Evolutionary conservation across 2,888 invertebrate species (phyloP).

Genomic region (Baronia brevicornis): DNA sequence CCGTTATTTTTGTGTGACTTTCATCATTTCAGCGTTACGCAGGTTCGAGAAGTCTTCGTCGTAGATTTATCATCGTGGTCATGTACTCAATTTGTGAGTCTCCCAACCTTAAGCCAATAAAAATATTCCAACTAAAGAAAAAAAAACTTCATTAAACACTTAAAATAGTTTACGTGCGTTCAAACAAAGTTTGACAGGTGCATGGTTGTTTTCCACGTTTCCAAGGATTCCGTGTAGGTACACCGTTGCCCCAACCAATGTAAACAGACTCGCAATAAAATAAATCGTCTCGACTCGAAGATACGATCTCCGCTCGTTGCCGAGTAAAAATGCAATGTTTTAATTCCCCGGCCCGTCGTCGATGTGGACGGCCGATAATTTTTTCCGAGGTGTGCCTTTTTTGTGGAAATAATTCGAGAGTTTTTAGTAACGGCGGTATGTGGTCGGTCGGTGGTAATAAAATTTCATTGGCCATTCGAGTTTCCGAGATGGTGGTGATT

Average conservation of each 20-base stretch:
- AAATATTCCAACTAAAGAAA: too few species aligned
- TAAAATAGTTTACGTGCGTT: too few species aligned
- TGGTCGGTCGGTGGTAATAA: constrained; percentile 40
- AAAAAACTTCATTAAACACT: too few species aligned
- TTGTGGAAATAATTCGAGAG: constrained; percentile 20
- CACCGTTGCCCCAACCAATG: constrained; percentile 5
- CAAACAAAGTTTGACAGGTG: too few species aligned
- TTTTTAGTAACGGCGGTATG: constrained; percentile 40
- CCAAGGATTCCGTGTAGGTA: too few species aligned
- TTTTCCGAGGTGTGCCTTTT: constrained; percentile 27
- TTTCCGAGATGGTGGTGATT: constrained; percentile 33
- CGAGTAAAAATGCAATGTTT: constrained; percentile 49
- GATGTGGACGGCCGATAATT: constrained; percentile 28
- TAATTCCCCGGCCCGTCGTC: constrained; percentile 45
- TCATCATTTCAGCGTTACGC: too few species aligned
- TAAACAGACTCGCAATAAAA: constrained; percentile 15
- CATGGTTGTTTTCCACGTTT: too few species aligned
- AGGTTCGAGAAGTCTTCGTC: too few species aligned
- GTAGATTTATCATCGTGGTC: too few species aligned
- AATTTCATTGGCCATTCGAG: constrained; percentile 44
- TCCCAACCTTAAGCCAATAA: too few species aligned
- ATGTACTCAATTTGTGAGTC: too few species aligned
- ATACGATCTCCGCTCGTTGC: constrained; percentile 38
- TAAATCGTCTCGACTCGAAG: constrained; percentile 17
- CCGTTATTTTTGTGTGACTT: too few species aligned